Percentiles rank a stretch among this genome's conserved stretches.
Conservation (phyloP, 2,888 invertebrate genomes). For the Malacosoma neustria region DNA sequence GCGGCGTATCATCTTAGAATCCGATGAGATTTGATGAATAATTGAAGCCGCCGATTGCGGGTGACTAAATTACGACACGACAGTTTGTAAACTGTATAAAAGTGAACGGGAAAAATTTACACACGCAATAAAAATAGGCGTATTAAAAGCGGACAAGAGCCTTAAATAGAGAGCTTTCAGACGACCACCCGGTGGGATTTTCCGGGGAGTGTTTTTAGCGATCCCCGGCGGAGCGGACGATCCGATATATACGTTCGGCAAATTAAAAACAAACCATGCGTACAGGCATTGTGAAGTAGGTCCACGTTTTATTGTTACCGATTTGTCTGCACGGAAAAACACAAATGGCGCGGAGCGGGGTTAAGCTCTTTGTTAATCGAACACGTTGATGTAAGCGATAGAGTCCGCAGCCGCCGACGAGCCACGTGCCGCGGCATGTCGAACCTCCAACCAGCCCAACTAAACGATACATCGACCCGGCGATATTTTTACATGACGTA, state of each 20-base stretch:
- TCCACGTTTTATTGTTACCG: constrained; percentile 64
- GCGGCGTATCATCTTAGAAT: constrained; percentile 46
- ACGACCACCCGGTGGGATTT: constrained; percentile 36
- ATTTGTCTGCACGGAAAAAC: constrained; percentile 65
- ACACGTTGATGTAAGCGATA: constrained; percentile 43
- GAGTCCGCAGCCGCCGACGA: constrained; percentile 18
- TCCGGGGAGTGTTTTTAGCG: constrained; percentile 61
- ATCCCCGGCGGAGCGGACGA: constrained; percentile 37
- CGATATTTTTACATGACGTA: background rate
- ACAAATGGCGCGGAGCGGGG: constrained; percentile 59
- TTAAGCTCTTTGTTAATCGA: constrained; percentile 64
- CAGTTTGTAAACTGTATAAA: constrained; percentile 29
- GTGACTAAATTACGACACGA: constrained; percentile 6
- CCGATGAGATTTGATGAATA: constrained; percentile 47
- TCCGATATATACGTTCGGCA: constrained; percentile 57
- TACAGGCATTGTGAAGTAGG: constrained; percentile 54
- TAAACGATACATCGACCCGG: background rate
- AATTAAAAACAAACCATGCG: constrained; percentile 72
- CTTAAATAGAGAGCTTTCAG: constrained; percentile 25
- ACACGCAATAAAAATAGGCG: constrained; percentile 33
- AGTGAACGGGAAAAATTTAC: constrained; percentile 25
- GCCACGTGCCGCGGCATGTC: constrained; percentile 11
- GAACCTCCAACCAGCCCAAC: background rate
- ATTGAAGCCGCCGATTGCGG: constrained; percentile 47
- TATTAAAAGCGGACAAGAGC: constrained; percentile 36